Evolutionary conservation across 2,797 vertebrate genomes (phyloP).

Genomic region (Xiphorhynchus erythropygius): DNA sequence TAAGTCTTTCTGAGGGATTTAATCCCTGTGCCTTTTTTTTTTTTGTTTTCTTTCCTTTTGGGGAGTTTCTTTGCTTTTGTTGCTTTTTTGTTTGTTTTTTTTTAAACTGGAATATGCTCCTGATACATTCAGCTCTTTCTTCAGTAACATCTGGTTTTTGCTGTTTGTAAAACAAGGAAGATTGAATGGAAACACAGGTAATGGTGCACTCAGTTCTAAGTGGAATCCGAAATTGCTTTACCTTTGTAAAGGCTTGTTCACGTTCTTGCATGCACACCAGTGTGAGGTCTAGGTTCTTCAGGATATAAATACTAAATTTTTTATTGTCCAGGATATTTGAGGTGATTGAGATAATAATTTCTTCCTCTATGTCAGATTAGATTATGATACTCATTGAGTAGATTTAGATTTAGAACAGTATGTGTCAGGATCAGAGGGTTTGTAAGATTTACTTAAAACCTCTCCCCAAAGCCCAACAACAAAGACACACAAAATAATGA

Average conservation of each 20-base stretch:
- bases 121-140: neutral
- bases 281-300: neutral
- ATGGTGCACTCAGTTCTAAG: neutral
- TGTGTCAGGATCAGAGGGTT: neutral
- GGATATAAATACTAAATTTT: neutral
- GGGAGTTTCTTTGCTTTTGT: neutral
- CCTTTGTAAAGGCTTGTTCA: neutral
- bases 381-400: neutral
- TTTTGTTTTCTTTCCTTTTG: neutral
- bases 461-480: neutral
- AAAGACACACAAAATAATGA: neutral
- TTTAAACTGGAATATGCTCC: neutral
- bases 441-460: neutral
- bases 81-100: neutral
- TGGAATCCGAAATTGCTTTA: neutral
- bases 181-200: neutral
- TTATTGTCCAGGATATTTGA: neutral
- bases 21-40: neutral
- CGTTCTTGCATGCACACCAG: fast-evolving
- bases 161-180: neutral
- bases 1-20: neutral
- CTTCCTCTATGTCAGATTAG: neutral
- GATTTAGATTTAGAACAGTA: neutral
- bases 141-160: neutral
- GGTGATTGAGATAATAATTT: neutral